Evolutionary conservation across 37 sponge, comb jelly and placozoan species (phyloP), one percentile per base, ranked within the genome.

Genomic region (Spongilla lacustris): DNA sequence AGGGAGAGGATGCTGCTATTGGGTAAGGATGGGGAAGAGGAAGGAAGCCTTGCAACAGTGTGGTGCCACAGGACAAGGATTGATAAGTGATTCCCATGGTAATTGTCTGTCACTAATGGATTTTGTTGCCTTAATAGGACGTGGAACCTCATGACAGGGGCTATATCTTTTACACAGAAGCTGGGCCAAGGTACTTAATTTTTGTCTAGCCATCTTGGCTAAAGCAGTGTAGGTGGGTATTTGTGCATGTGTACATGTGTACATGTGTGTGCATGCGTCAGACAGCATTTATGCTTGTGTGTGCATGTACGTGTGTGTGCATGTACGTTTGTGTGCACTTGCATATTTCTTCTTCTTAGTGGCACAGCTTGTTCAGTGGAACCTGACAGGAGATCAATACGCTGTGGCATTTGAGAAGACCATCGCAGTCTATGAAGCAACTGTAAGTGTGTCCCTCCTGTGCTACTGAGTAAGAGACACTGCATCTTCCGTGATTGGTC

Each of bases 281-380:
- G n/a, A n/a, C n/a, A n/a, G n/a, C n/a, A n/a, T n/a, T n/a, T n/a
- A n/a, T n/a, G n/a, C n/a, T n/a, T n/a, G n/a, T n/a, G n/a, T n/a
- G n/a, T n/a, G n/a, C n/a, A n/a, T n/a, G n/a, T n/a, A n/a, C n/a
- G n/a, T n/a, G n/a, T n/a, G n/a, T n/a, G n/a, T n/a, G n/a, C n/a
- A n/a, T n/a, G n/a, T n/a, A n/a, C n/a, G n/a, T 70, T 28, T 28
- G 71, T 25, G 71, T 10, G 50, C 35, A 23, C 6, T 14, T 19
- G 14, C 10, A 2, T 14, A 71, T 0, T 12, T 6, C 22, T 14
- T 75, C 34, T 73, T 46, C 82, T 33, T 58, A 93, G 93, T 66
- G 81, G 89, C 87, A 29, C 74, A 93, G 8, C 28, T 89, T 72
- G 93, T 93, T 73, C 10, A n/a, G 11, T 93, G 89, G 93, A 83